phyloP scores from a whole-genome alignment of 1,140 invertebrate species.

The Agrilus planipennis region DNA sequence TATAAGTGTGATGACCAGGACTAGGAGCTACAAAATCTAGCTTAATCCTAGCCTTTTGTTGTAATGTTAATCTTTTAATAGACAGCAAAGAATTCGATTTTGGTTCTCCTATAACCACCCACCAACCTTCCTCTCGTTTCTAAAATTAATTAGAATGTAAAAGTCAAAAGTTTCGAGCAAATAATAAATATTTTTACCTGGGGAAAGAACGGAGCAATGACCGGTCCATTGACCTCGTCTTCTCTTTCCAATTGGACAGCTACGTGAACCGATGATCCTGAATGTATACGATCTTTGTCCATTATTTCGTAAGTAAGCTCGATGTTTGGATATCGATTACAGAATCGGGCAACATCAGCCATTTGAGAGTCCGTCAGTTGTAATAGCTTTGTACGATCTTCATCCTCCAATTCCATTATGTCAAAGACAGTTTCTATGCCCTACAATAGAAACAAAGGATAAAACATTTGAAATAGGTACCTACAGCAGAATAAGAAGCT shows the following conservation, averaged over 20 bases:
- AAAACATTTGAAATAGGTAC: no score
- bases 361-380: slow-evolving; percentile 79
- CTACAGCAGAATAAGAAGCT: no score
- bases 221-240: slow-evolving; percentile 91
- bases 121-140: slow-evolving; percentile 99
- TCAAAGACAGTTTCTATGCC: slow-evolving; percentile 95
- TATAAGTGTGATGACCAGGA: slow-evolving; percentile 78
- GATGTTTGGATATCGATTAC: slow-evolving; percentile 98
- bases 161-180: slow-evolving; percentile 7
- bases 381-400: slow-evolving; percentile 75
- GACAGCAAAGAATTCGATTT: slow-evolving; percentile 88
- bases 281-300: slow-evolving; percentile 67
- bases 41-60: slow-evolving; percentile 88
- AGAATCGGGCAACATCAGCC: slow-evolving; percentile 95
- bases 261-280: slow-evolving; percentile 74
- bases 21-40: slow-evolving; percentile 90
- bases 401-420: slow-evolving; percentile 96
- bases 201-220: slow-evolving; percentile 96
- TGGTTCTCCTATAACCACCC: slow-evolving; percentile 97
- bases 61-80: slow-evolving; percentile 89
- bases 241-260: slow-evolving; percentile 90
- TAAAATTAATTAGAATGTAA: slow-evolving; percentile 32
- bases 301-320: slow-evolving; percentile 89
- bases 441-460: slow-evolving; percentile 39
- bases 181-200: slow-evolving; percentile 52